A percentile compares a stretch with the other conserved stretches of the same genome.
These are phyloP conservation scores for Ranitomeya variabilis DNA, from an alignment of 2,113 vertebrate species.

Conservation along the genomic window DNA sequence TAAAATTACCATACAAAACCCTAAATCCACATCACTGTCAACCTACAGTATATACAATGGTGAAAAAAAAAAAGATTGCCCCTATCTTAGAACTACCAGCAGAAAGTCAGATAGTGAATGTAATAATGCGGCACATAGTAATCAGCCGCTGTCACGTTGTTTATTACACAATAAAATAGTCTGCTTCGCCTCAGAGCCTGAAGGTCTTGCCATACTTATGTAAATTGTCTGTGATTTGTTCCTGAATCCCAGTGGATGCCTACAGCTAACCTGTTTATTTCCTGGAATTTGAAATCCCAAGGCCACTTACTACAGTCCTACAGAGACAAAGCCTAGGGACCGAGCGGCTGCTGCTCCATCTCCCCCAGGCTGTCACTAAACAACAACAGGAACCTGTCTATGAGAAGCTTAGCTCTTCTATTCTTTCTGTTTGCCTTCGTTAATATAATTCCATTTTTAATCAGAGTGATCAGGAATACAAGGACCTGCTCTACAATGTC, in stretches of 20 bases:
- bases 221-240: slow-evolving; percentile 55
- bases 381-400: slow-evolving; percentile 33
- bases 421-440: slow-evolving; percentile 16
- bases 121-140: slow-evolving; percentile 4
- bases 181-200: slow-evolving; percentile 21
- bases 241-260: slow-evolving; percentile 27
- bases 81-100: neutral
- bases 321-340: slow-evolving; percentile 46
- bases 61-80: neutral
- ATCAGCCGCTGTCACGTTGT: slow-evolving; percentile 2
- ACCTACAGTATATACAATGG: neutral
- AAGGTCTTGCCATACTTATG: slow-evolving; percentile 47
- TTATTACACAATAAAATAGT: slow-evolving; percentile 37
- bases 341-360: neutral
- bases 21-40: neutral
- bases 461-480: neutral
- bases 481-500: neutral
- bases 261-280: slow-evolving; percentile 52
- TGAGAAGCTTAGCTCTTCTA: neutral
- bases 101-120: neutral
- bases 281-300: slow-evolving; percentile 52
- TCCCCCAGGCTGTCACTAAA: slow-evolving; percentile 28
- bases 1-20: neutral
- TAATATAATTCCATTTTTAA: slow-evolving; percentile 7
- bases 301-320: slow-evolving; percentile 35